Evolutionary conservation across 2,888 invertebrate species (phyloP).

Genomic region (Pseudoips prasinana): DNA sequence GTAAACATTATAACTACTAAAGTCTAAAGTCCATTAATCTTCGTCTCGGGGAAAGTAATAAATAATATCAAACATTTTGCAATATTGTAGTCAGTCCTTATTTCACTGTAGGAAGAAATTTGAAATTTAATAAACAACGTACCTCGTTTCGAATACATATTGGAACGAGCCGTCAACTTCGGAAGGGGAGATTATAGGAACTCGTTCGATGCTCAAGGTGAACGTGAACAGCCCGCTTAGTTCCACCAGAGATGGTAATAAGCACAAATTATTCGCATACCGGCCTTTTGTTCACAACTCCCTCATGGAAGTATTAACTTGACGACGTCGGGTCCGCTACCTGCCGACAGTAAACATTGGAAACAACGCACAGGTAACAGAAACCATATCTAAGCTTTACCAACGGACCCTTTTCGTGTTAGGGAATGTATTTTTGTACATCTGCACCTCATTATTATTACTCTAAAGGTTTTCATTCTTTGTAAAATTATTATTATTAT

Average conservation of each 20-base stretch:
- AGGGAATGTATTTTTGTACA: too few relatives aligned
- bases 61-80: too few relatives aligned
- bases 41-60: too few relatives aligned
- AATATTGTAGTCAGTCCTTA: too few relatives aligned
- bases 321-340: conserved; percentile 53
- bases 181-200: conserved; percentile 58
- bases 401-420: conserved; percentile 11
- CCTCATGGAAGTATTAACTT: conserved; percentile 55
- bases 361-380: conserved; percentile 33
- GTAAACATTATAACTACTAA: too few relatives aligned
- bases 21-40: too few relatives aligned
- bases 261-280: conserved; percentile 72
- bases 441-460: conserved; percentile 8
- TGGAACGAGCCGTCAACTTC: conserved; percentile 28
- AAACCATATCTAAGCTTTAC: conserved; percentile 15
- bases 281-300: conserved; percentile 67
- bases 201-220: conserved; percentile 70
- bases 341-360: conserved; percentile 38
- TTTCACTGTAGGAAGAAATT: conserved; percentile 5
- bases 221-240: conserved; percentile 43
- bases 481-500: too few relatives aligned
- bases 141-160: conserved; percentile 31
- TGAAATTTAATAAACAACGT: conserved; percentile 41
- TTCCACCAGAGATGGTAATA: conserved; percentile 61
- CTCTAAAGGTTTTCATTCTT: too few relatives aligned